Evolutionary conservation across 2,797 vertebrate genomes (phyloP), one percentile per base, ranked within the genome.

Genomic region (Gephyroberyx darwinii): DNA sequence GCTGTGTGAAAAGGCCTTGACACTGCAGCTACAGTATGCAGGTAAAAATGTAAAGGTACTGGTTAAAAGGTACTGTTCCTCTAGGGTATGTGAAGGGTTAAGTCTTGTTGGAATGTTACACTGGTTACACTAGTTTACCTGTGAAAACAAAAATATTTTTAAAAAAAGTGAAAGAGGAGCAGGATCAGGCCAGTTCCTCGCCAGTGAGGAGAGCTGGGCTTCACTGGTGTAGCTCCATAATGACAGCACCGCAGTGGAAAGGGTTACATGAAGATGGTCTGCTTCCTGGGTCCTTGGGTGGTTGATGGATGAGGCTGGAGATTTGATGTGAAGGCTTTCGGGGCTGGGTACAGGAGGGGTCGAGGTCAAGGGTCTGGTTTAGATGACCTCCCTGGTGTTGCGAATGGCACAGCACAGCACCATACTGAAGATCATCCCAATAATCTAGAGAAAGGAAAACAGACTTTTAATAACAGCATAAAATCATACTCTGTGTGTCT

Each of bases 371-470:
- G 70, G 52, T 69, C 52, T 22, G 19, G 12, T 86, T 95, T 94
- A 99, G 81, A 98, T 95, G 90, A 97, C 93, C 78, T 98, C 96
- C 84, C 95, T 93, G 71, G 94, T 96, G 92, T 96, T 98, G 73
- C 96, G 96, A 88, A 99, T 96, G 0, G 93, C 97, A 87, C 98
- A 99, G 89, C 98, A 99, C 58, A 99, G 95, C 77, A 99, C 95
- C 97, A 99, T 98, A 85, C 97, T 99, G 94, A 98, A 98, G 88
- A 99, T 95, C 98, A 99, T 99, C 84, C 97, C 98, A 55, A 98
- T 97, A 85, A 98, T 95, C 98, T 99, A 91, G 71, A 7, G 58
- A 65, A 30, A 64, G 16, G 14, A 54, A 74, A 75, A 50, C 1
- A 48, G 0, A 48, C 8, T 51, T 65, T 65, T 31, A 13, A 12